phyloP scores from a whole-genome alignment of 2,888 invertebrate genomes.

The Polydesmus complanatus region DNA sequence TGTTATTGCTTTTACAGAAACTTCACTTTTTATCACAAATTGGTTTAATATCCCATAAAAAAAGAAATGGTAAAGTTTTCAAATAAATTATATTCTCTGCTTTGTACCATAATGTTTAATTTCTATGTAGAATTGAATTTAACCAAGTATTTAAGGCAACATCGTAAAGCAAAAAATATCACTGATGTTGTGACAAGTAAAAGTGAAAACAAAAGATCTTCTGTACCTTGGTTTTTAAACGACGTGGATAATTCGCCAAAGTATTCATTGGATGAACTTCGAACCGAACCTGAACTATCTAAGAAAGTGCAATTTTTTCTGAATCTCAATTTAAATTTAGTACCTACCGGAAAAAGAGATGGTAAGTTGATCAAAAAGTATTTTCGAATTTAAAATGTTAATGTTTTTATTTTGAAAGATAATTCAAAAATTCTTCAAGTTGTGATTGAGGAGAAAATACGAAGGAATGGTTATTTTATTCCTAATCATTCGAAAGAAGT shows the following conservation, averaged over 20 bases:
- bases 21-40: constrained; percentile 25
- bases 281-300: constrained; percentile 25
- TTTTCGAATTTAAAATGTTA: not conserved
- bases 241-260: not conserved
- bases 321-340: constrained; percentile 23
- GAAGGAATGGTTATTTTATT: constrained; percentile 17
- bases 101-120: not conserved
- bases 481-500: not conserved
- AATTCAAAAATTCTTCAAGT: constrained; percentile 22
- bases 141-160: constrained; percentile 25
- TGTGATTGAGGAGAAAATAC: constrained; percentile 21
- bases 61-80: constrained; percentile 22
- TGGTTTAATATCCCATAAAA: constrained; percentile 26
- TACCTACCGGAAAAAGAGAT: constrained; percentile 23
- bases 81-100: not conserved
- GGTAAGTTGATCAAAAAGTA: constrained; percentile 19
- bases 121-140: constrained; percentile 25
- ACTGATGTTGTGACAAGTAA: constrained; percentile 9
- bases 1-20: constrained; percentile 21
- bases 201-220: constrained; percentile 25
- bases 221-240: constrained; percentile 24
- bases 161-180: not conserved
- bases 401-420: constrained; percentile 18
- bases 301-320: constrained; percentile 26
- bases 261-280: constrained; percentile 22